Conservation (phyloP, 2,113 vertebrate genomes). For the Telmatochromis sp. region DNA sequence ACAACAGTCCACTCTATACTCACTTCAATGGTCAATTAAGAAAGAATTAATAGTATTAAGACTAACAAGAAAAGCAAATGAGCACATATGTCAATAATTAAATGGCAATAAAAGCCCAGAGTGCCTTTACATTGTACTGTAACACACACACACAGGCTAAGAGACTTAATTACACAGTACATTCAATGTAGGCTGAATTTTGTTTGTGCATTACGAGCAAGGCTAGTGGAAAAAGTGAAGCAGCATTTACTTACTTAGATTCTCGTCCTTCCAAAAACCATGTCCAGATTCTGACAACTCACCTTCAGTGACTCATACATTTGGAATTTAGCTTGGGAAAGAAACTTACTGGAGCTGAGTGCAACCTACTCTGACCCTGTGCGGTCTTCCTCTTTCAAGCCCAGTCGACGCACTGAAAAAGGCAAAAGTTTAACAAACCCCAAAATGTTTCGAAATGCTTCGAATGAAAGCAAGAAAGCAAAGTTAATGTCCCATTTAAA, state of each 20-base stretch:
- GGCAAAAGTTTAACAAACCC: background rate
- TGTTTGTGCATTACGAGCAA: background rate
- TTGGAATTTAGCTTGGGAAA: slow-evolving; percentile 44
- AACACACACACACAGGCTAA: background rate
- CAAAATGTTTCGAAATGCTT: background rate
- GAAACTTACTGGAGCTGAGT: slow-evolving; percentile 15
- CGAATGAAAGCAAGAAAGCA: background rate
- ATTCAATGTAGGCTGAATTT: background rate
- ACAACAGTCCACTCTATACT: background rate
- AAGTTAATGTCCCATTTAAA: background rate
- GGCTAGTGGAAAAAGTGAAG: background rate
- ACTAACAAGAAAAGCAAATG: background rate
- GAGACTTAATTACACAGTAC: background rate
- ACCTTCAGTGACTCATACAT: slow-evolving; percentile 55
- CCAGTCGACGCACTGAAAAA: background rate
- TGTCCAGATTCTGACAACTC: background rate
- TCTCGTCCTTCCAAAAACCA: background rate
- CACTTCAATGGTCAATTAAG: background rate
- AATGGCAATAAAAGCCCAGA: background rate
- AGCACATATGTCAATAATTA: background rate
- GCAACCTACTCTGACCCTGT: slow-evolving; percentile 40
- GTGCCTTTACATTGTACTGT: background rate
- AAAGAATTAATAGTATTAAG: background rate
- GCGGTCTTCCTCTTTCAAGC: background rate
- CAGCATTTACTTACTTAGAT: background rate